Evolutionary conservation across 2,113 vertebrate genomes (phyloP).

Genomic region (Cygnus atratus): DNA sequence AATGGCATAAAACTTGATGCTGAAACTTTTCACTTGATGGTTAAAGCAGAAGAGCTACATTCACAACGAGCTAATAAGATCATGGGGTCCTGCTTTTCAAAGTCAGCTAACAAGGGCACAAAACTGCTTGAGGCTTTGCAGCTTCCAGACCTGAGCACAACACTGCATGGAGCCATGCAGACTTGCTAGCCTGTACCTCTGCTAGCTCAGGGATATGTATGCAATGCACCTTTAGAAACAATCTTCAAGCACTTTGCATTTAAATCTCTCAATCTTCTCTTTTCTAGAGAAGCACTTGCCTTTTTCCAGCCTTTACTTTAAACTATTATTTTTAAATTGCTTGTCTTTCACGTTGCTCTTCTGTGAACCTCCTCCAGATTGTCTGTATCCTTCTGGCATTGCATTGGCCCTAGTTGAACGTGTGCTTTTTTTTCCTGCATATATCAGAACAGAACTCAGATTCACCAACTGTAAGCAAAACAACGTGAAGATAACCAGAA

Average conservation of each 20-base stretch:
- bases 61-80: neutral
- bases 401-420: neutral
- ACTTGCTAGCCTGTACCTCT: neutral
- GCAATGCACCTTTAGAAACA: neutral
- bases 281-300: neutral
- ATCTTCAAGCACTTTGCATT: neutral
- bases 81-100: neutral
- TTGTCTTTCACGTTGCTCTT: neutral
- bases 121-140: neutral
- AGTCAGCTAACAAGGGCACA: neutral
- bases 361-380: neutral
- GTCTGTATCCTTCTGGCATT: neutral
- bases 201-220: neutral
- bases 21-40: no score
- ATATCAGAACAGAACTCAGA: neutral
- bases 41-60: neutral
- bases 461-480: neutral
- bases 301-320: neutral
- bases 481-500: neutral
- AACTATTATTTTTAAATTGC: neutral
- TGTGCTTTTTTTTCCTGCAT: neutral
- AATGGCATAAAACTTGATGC: neutral
- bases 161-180: neutral
- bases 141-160: neutral
- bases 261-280: neutral